Conservation (phyloP, 2,113 vertebrate species). For the Protobothrops mucrosquamatus region DNA sequence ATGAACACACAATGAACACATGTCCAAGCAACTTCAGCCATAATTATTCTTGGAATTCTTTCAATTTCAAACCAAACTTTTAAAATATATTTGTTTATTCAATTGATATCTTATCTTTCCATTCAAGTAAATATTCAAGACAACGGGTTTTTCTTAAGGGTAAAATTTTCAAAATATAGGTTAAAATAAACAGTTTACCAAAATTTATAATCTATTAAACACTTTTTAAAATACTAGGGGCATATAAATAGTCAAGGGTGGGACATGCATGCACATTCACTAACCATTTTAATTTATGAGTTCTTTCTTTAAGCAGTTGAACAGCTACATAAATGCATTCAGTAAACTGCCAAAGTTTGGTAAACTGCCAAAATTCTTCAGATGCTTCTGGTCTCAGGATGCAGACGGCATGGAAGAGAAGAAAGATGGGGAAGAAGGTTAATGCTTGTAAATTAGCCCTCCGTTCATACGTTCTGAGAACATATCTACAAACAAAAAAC, state of each 20-base stretch:
- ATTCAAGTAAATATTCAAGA: not conserved
- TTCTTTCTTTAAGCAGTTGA: not conserved
- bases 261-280: not conserved
- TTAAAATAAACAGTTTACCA: not conserved
- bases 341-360: not conserved
- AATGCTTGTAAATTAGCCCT: not conserved
- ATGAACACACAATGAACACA: not conserved
- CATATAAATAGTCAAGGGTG: not conserved
- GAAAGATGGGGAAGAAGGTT: not conserved
- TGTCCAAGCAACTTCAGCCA: not conserved
- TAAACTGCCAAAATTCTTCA: not conserved
- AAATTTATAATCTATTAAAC: not conserved
- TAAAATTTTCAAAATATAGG: not conserved
- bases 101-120: not conserved
- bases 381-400: not conserved
- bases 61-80: not conserved
- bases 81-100: not conserved
- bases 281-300: not conserved
- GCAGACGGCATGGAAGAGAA: not conserved
- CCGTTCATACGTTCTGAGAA: not conserved
- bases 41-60: not conserved
- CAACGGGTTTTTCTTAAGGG: not conserved
- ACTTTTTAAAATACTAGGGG: not conserved
- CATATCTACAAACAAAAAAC: not conserved
- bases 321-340: not conserved